phyloP scores from a whole-genome alignment of 1,140 invertebrate species.

The Melitaea cinxia region DNA sequence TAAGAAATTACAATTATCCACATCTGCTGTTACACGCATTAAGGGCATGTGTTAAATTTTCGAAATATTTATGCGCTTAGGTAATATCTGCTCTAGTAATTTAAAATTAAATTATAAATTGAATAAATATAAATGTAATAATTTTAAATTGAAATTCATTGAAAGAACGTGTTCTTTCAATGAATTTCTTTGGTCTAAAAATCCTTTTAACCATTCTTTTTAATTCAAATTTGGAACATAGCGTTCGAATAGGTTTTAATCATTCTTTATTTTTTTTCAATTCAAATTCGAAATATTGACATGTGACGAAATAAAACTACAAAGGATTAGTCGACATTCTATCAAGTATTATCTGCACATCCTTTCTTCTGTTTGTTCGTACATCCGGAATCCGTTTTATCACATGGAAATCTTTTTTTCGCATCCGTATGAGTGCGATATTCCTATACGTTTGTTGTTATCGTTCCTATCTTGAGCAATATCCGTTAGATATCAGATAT shows the following conservation, averaged over 20 bases:
- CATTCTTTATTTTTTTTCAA: too few species aligned
- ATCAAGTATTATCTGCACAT: conserved; percentile 10
- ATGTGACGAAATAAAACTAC: too few species aligned
- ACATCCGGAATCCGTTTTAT: conserved; percentile 40
- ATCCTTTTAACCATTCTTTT: too few species aligned
- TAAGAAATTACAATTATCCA: conserved; percentile 29
- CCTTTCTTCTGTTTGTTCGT: conserved; percentile 18
- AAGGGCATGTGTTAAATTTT: neutral
- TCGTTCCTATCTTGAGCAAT: conserved; percentile 15
- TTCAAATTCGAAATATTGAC: too few species aligned
- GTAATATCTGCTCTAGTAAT: neutral
- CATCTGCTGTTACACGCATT: conserved; percentile 28
- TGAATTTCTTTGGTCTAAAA: too few species aligned
- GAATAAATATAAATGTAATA: too few species aligned
- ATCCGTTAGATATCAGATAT: conserved; percentile 41
- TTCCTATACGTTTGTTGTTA: conserved; percentile 32
- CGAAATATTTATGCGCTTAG: neutral
- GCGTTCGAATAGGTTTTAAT: too few species aligned
- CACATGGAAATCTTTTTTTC: conserved; percentile 46
- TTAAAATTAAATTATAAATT: too few species aligned
- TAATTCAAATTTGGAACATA: too few species aligned
- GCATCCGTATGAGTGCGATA: conserved; percentile 37
- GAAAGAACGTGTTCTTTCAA: too few species aligned
- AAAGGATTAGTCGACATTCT: neutral
- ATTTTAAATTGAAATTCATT: too few species aligned